Percentiles rank a stretch among this genome's conserved stretches.
phyloP scores from a whole-genome alignment of 2,797 vertebrate genomes.

The Trachops cirrhosus region DNA sequence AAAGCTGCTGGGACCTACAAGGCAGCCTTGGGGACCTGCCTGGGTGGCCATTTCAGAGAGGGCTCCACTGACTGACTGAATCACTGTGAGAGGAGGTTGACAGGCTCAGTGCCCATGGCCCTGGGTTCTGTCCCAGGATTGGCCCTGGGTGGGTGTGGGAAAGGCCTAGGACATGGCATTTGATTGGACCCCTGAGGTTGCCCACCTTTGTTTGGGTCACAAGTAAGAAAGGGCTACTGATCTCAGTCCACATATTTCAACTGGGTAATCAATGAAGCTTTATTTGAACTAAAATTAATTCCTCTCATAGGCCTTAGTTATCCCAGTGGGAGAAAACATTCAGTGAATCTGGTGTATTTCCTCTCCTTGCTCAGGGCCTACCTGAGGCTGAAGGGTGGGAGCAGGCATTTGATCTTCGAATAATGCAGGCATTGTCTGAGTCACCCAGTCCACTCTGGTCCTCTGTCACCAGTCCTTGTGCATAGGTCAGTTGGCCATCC shows the following conservation, averaged over 20 bases:
- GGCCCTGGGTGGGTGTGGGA: background rate
- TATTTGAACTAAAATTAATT: background rate
- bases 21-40: rapidly evolving
- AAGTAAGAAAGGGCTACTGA: background rate
- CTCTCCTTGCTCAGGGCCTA: background rate
- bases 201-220: background rate
- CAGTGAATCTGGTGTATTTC: background rate
- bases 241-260: background rate
- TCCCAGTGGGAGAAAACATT: background rate
- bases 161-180: background rate
- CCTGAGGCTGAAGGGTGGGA: background rate
- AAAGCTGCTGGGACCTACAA: background rate
- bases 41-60: rapidly evolving
- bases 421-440: background rate
- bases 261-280: background rate
- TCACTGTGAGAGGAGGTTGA: background rate
- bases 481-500: background rate
- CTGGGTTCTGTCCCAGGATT: background rate
- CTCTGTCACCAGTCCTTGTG: background rate
- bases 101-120: background rate
- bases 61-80: rapidly evolving
- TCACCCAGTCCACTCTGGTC: background rate
- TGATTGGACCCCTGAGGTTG: too few species aligned
- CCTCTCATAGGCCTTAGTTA: background rate
- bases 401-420: background rate